phyloP scores from a whole-genome alignment of 2,113 vertebrate genomes.

The Syngnathus floridae region DNA sequence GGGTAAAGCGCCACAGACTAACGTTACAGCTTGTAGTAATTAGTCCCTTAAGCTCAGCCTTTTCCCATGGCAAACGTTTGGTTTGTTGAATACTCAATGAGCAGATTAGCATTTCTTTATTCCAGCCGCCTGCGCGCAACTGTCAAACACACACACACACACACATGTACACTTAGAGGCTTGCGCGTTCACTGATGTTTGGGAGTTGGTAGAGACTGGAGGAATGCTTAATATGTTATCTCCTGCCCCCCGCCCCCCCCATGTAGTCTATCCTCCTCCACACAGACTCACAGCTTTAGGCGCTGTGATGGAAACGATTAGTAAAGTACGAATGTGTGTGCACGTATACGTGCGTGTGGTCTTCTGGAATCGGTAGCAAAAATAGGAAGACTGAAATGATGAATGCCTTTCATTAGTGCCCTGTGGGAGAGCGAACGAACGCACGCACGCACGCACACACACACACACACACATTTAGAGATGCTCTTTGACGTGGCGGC shows the following conservation, averaged over 20 bases:
- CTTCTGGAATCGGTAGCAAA: constrained; percentile 51
- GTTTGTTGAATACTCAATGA: constrained; percentile 68
- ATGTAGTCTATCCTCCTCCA: constrained; percentile 37
- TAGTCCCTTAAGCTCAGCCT: constrained; percentile 58
- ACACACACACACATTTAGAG: constrained; percentile 24
- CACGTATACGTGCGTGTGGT: constrained; percentile 28
- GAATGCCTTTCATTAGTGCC: constrained; percentile 67
- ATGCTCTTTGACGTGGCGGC: constrained; percentile 51
- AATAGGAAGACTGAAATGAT: constrained; percentile 54
- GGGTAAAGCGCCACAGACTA: constrained; percentile 34
- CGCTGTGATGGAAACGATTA: constrained; percentile 49
- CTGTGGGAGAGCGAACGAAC: constrained; percentile 16
- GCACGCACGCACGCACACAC: constrained; percentile 24
- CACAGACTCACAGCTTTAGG: constrained; percentile 23
- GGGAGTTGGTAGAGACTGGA: constrained; percentile 37
- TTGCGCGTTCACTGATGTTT: constrained; percentile 38
- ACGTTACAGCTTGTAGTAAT: constrained; percentile 54
- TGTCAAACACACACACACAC: constrained; percentile 10
- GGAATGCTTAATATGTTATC: constrained; percentile 61
- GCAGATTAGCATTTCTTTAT: constrained; percentile 64
- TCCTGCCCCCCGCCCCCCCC: constrained; percentile 28
- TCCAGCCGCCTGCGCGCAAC: constrained; percentile 27
- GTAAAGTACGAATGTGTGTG: constrained; percentile 18
- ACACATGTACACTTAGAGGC: constrained; percentile 6
- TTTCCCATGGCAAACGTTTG: constrained; percentile 64